These are phyloP conservation scores for Spinus pinus DNA, from an alignment of 2,797 vertebrate genomes.

Conservation along the genomic window DNA sequence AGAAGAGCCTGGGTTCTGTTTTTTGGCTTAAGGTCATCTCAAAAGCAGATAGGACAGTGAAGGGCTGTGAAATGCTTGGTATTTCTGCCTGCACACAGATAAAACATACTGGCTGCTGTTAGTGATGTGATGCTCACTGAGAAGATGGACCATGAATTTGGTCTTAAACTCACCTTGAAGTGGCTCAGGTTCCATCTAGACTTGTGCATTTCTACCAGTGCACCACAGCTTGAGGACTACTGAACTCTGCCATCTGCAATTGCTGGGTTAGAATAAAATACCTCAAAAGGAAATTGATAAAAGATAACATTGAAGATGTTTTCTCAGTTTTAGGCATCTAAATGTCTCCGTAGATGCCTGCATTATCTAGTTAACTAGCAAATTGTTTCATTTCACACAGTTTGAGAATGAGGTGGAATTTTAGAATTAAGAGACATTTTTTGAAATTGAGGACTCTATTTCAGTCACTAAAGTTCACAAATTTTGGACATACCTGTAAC, in stretches of 20 bases:
- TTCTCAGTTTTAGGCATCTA: neutral
- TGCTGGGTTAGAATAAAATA: neutral
- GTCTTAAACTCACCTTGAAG: neutral
- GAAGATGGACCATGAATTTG: neutral
- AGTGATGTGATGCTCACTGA: neutral
- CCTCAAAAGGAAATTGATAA: neutral
- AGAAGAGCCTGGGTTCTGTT: neutral
- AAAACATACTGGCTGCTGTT: neutral
- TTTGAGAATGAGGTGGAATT: neutral
- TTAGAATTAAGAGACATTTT: neutral
- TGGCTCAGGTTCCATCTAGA: neutral
- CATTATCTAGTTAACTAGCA: neutral
- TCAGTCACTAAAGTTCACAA: neutral
- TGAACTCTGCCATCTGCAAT: neutral
- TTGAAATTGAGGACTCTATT: neutral
- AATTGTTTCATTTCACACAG: neutral
- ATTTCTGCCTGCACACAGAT: neutral
- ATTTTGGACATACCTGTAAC: neutral
- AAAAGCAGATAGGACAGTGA: neutral
- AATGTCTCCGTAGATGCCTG: neutral
- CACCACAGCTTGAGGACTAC: neutral
- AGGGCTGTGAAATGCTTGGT: neutral
- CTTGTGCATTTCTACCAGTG: neutral
- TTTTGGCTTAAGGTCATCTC: neutral
- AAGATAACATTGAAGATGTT: neutral